These are phyloP conservation scores for Datnioides undecimradiatus DNA, from an alignment of 2,113 vertebrate species.

Conservation along the genomic window DNA sequence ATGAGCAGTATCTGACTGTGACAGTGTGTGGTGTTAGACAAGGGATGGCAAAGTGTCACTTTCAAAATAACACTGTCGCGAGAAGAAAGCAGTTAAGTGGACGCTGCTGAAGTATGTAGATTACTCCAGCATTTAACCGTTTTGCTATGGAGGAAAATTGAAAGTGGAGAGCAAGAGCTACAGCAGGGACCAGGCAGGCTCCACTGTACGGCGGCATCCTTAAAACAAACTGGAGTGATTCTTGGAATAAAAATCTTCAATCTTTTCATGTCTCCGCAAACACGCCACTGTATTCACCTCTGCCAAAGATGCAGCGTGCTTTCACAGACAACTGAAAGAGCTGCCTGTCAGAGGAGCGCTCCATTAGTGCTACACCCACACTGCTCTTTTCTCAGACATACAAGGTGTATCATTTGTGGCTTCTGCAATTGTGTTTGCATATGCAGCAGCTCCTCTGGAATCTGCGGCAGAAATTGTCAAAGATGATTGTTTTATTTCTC, in stretches of 20 bases:
- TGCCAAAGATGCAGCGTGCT: constrained; percentile 39
- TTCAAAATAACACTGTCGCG: constrained; percentile 44
- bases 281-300: constrained; percentile 34
- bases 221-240: constrained; percentile 36
- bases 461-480: constrained; percentile 48
- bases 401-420: constrained; percentile 53
- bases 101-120: constrained; percentile 15
- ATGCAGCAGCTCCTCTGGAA: constrained; percentile 38
- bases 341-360: constrained; percentile 52
- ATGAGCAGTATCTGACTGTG: constrained; percentile 55
- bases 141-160: not conserved
- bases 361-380: constrained; percentile 67
- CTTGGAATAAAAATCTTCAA: constrained; percentile 30
- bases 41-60: constrained; percentile 39
- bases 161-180: not conserved
- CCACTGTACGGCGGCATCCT: not conserved
- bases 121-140: not conserved
- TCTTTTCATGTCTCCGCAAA: constrained; percentile 43
- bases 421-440: constrained; percentile 63
- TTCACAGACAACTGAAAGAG: constrained; percentile 59
- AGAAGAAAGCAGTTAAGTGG: constrained; percentile 11
- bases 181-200: not conserved
- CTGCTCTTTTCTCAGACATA: constrained; percentile 43
- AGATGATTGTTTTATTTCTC: constrained; percentile 48
- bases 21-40: constrained; percentile 47